These are phyloP conservation scores for Macrosiphum euphorbiae DNA, from an alignment of 2,888 invertebrate genomes.

Conservation along the genomic window DNA sequence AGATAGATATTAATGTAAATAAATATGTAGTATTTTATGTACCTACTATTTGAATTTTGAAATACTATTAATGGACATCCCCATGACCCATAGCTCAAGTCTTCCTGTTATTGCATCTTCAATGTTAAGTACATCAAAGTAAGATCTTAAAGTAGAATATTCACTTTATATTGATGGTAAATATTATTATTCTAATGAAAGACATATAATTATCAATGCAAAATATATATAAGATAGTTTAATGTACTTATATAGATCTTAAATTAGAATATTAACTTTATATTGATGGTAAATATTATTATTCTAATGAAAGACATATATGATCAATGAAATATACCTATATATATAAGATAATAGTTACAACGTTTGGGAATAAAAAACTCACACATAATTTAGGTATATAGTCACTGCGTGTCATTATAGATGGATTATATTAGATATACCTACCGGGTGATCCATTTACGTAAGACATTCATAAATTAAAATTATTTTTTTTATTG, in stretches of 20 bases:
- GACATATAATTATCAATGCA: too few relatives aligned
- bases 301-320: too few relatives aligned
- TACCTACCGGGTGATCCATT: too few relatives aligned
- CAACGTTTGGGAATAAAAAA: background rate
- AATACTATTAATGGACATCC: background rate
- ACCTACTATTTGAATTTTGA: background rate
- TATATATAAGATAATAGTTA: background rate
- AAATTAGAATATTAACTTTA: background rate
- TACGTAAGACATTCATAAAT: too few relatives aligned
- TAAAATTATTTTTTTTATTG: background rate
- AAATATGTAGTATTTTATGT: background rate
- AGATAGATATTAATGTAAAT: background rate
- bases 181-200: background rate
- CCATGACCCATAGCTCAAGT: background rate
- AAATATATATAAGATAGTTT: background rate
- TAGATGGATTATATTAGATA: too few relatives aligned
- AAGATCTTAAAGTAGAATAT: background rate
- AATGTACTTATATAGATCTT: background rate
- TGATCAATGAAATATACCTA: too few relatives aligned
- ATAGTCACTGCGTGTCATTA: background rate
- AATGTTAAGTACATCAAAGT: background rate
- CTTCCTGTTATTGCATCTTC: background rate
- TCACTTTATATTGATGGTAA: background rate
- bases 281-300: too few relatives aligned
- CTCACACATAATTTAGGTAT: too few relatives aligned